A percentile compares a stretch with the other conserved stretches of the same genome.
phyloP scores from a whole-genome alignment of 2,888 invertebrate genomes.

The Brenthis daphne region DNA sequence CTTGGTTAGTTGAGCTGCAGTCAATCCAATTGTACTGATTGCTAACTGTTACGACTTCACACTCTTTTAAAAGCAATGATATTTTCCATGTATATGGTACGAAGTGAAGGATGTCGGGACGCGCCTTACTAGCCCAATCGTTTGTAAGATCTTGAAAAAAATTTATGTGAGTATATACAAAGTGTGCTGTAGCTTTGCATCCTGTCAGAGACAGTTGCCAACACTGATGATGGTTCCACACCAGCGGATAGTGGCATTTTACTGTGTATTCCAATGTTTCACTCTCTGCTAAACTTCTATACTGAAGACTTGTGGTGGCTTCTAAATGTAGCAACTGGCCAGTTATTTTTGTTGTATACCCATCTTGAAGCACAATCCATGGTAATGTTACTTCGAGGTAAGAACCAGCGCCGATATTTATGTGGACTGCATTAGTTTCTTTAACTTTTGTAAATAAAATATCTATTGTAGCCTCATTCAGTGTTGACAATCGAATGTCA shows the following conservation, averaged over 20 bases:
- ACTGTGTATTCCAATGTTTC: slow-evolving; percentile 97
- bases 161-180: slow-evolving; percentile 97
- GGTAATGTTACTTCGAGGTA: slow-evolving; percentile 98
- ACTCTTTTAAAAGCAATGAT: slow-evolving; percentile 94
- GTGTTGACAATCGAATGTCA: slow-evolving; percentile 94
- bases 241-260: slow-evolving; percentile 93
- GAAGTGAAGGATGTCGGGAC: slow-evolving; percentile 96
- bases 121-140: slow-evolving; percentile 97
- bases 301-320: slow-evolving; percentile 96
- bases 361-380: slow-evolving; percentile 93
- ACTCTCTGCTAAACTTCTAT: slow-evolving; percentile 95
- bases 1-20: slow-evolving; percentile 96
- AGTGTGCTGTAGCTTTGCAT: slow-evolving; percentile 95
- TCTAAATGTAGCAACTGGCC: slow-evolving; percentile 97
- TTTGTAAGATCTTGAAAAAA: slow-evolving; percentile 98
- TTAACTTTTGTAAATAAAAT: slow-evolving; percentile 96
- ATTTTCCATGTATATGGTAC: slow-evolving; percentile 99
- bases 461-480: slow-evolving; percentile 97
- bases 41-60: slow-evolving; percentile 95
- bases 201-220: slow-evolving; percentile 96
- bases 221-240: slow-evolving; percentile 98
- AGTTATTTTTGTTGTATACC: slow-evolving; percentile 94
- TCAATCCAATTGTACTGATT: slow-evolving; percentile 99
- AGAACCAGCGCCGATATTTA: slow-evolving; percentile 96
- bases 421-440: slow-evolving; percentile 98